Evolutionary conservation across 2,888 invertebrate genomes (phyloP), one percentile per base, ranked within the genome.

Genomic region (Eurois occulta): DNA sequence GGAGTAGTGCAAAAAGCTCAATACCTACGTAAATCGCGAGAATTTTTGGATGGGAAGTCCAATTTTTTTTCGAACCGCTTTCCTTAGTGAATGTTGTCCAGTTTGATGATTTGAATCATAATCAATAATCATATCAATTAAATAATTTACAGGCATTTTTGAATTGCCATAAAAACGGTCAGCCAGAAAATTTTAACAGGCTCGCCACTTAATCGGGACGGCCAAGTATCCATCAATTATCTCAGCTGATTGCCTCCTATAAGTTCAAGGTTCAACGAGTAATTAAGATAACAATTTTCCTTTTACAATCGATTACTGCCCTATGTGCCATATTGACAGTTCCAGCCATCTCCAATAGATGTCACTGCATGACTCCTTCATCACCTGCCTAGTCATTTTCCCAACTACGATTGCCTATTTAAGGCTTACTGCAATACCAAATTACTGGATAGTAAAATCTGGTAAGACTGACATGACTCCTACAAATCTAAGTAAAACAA

Each of bases 181-280:
- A 28, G 6, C 5, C 13, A 60, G 18, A 60, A 32, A 18, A 18
- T 32, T 32, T 32, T 2, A 32, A 32, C 18, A 60, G 32, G 18
- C 60, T 7, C 28, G 18, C 11, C 2, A 13, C 55, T 55, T 6
- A 55, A 55, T 55, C 32, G 28, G 8, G 18, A 28, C 18, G 2
- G 28, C 7, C 16, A 28, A 32, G 18, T 60, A 28, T 32, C 18
- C 2, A 28, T 18, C 18, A 60, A 60, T 58, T 28, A 28, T 60
- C 32, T 35, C 21, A 62, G 10, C 35, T 35, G 21, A 71, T 80
- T 71, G 48, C 16, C 52, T 48, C 24, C 16, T 65, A 65, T 38
- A 46, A 41, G 55, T 55, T 67, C 35, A 81, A n/a, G 43, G 41
- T 52, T 66, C 28, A 60, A 10, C 2, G 2, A 66, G 24, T 35